Conservation (phyloP, 1,140 invertebrate genomes). For the Philotrypesis tridentata region DNA sequence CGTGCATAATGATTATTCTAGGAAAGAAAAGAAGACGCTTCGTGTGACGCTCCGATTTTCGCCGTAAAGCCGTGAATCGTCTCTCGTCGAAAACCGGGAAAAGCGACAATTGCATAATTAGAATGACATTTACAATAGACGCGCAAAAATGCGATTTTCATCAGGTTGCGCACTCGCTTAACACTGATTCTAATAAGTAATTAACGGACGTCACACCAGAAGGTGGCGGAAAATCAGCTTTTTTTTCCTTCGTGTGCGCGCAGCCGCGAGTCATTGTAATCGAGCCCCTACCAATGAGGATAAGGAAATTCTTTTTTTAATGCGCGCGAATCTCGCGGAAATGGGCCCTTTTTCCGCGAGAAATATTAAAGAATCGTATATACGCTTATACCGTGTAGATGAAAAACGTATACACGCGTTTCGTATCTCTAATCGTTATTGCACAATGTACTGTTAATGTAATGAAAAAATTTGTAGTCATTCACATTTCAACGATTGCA, state of each 20-base stretch:
- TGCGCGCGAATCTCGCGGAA: too few species aligned
- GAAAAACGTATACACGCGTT: too few species aligned
- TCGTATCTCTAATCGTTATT: too few species aligned
- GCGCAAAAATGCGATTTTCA: not conserved
- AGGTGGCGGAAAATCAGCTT: not conserved
- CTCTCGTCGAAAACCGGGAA: not conserved
- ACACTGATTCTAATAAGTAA: not conserved
- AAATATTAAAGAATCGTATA: too few species aligned
- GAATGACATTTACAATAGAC: not conserved
- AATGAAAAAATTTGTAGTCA: too few species aligned
- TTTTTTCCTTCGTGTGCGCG: not conserved
- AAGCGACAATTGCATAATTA: constrained; percentile 16
- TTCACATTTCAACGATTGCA: too few species aligned
- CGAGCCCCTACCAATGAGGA: too few species aligned
- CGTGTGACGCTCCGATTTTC: not conserved
- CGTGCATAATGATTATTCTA: not conserved
- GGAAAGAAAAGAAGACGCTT: not conserved
- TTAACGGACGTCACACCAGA: not conserved
- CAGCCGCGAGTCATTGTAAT: not conserved
- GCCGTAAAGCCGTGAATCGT: not conserved
- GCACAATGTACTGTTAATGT: too few species aligned
- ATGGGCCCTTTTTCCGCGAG: too few species aligned
- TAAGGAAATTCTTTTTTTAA: too few species aligned
- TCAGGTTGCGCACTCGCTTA: not conserved
- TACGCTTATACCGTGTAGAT: too few species aligned